Evolutionary conservation across 2,888 invertebrate genomes (phyloP).

Genomic region (Pachymerium ferrugineum): DNA sequence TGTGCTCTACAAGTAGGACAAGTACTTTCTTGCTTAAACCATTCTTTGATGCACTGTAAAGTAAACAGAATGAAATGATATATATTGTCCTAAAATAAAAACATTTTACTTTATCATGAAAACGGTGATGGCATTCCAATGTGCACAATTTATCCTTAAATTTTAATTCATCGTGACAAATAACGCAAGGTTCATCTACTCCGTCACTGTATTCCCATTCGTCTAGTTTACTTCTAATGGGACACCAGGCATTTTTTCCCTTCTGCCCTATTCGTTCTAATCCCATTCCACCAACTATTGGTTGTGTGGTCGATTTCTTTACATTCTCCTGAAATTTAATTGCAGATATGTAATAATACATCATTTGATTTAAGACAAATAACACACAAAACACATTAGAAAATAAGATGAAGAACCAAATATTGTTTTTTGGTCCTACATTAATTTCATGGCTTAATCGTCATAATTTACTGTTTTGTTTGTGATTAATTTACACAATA

Average conservation of each 20-base stretch:
- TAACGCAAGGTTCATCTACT: background rate
- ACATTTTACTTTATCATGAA: background rate
- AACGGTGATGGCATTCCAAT: slow-evolving; percentile 22
- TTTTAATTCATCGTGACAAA: slow-evolving; percentile 14
- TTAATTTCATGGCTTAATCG: too few relatives aligned
- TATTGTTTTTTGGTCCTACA: too few relatives aligned
- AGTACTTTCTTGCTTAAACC: slow-evolving; percentile 28
- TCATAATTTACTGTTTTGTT: too few relatives aligned
- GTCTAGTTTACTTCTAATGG: background rate
- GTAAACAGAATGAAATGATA: background rate
- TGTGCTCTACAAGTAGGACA: slow-evolving; percentile 22
- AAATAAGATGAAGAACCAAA: too few relatives aligned
- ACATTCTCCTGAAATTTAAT: background rate
- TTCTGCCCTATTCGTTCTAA: background rate
- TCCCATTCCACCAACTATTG: background rate
- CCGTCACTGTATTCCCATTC: background rate
- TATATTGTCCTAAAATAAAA: background rate
- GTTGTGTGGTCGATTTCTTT: background rate
- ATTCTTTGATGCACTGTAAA: slow-evolving; percentile 26
- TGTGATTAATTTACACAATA: too few relatives aligned
- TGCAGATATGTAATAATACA: too few relatives aligned
- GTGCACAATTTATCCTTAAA: background rate
- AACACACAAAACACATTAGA: too few relatives aligned
- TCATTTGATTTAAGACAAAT: too few relatives aligned
- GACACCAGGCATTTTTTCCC: background rate